Conservation (phyloP, 2,888 invertebrate species). For the Subacronicta megacephala region DNA sequence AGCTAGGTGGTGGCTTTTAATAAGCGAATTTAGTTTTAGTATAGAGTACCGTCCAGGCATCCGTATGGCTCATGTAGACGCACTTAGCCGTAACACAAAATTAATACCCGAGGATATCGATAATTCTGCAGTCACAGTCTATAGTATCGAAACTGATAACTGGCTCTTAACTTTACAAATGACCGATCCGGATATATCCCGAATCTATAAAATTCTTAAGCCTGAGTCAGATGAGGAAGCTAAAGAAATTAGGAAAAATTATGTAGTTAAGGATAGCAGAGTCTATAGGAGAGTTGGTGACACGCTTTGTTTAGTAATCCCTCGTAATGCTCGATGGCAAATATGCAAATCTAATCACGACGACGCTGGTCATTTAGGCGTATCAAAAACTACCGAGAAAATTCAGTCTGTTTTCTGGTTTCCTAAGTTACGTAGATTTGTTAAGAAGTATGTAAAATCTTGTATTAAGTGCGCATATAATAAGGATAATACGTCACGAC, state of each 20-base stretch:
- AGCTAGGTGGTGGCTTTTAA: constrained; percentile 10
- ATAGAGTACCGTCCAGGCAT: constrained; percentile 5
- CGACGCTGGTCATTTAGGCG: constrained; percentile 19
- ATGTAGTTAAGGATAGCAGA: constrained; percentile 3
- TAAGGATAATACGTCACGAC: not conserved
- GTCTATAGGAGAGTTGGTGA: constrained; percentile 11
- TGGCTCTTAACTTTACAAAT: constrained; percentile 19
- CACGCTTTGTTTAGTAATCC: constrained; percentile 6
- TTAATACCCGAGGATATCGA: too few species aligned
- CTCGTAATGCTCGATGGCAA: constrained; percentile 12
- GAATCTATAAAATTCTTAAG: constrained; percentile 8
- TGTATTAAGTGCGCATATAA: constrained; percentile 16
- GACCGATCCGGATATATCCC: constrained; percentile 6
- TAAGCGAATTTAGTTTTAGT: constrained; percentile 4
- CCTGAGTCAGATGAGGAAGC: not conserved
- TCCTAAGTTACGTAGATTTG: constrained; percentile 4
- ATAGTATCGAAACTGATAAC: constrained; percentile 6
- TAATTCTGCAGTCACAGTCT: not conserved
- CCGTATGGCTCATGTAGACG: constrained; percentile 11
- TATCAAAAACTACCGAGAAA: constrained; percentile 11
- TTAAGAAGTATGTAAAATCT: constrained; percentile 11
- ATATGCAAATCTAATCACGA: constrained; percentile 15
- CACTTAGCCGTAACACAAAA: constrained; percentile 6
- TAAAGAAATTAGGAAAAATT: constrained; percentile 6
- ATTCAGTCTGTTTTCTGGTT: constrained; percentile 15